Base-by-base conservation (phyloP, 2,888 invertebrate genomes). In the Drosophila subquinaria region DNA sequence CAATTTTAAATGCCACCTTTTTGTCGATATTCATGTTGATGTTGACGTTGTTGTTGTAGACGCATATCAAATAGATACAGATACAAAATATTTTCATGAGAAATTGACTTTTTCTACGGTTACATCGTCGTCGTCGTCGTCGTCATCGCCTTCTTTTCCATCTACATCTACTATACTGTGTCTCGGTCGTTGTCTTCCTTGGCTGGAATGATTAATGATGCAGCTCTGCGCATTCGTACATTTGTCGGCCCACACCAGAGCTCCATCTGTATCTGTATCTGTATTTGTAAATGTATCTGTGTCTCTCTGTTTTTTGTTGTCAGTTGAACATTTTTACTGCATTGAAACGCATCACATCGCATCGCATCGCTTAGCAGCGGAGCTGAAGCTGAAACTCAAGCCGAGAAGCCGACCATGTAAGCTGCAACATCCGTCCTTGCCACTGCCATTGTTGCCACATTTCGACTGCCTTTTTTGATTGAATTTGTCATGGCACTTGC, bases 141-240 rank as follows among this genome's bases (percentile, higher is more conserved):
- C 63, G 45, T 51, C 50, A 69, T 69, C 76, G 70, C 68, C 76
- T 73, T 72, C 75, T 77, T 76, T 73, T 69, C 59, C 67, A 64
- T 74, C 69, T 69, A 35, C 73, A 68, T 78, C 73, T 61, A 50
- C 71, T 0, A 27, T 27, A 27, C 27, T 23, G 4, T 23, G 73
- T 85, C 75, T 82, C 73, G 81, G 68, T 71, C 69, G 80, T 82
- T 82, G 84, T 84, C 76, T 89, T 82, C 88, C 87, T 86, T 72
- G 75, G 77, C 73, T 35, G 81, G 79, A 79, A 91, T 91, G 91
- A 91, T 91, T 91, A 91, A 91, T 91, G 91, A 90, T 91, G 81
- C 77, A 80, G 79, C 84, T 85, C 86, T 84, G 85, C 81, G 80
- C 82, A 84, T 76, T 73, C 76, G 78, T 71, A 55, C 71, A 69